These are phyloP conservation scores for Marmota monax DNA, from an alignment of 2,113 vertebrate species.

Conservation along the genomic window DNA sequence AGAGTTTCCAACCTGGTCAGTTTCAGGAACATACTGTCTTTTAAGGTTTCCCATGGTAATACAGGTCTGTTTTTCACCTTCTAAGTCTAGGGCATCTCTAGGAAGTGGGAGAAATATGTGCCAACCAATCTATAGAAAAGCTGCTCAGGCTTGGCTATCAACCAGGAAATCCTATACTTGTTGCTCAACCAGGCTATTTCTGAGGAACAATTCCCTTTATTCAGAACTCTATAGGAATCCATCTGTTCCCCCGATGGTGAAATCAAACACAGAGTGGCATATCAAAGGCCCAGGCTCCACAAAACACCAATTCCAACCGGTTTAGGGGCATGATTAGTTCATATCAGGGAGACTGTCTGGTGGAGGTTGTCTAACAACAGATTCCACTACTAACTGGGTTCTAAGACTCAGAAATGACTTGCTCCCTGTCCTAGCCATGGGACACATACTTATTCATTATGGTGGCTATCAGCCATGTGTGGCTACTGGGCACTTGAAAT, in stretches of 20 bases:
- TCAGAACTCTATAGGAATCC: conserved; percentile 68
- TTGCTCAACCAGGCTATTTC: conserved; percentile 73
- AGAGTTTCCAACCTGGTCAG: background rate
- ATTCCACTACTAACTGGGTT: background rate
- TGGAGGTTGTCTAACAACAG: background rate
- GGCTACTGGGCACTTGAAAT: background rate
- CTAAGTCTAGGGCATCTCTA: conserved; percentile 68
- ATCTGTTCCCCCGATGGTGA: conserved; percentile 67
- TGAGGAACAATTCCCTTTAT: conserved; percentile 75
- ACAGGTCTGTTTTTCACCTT: conserved; percentile 31
- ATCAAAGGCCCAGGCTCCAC: conserved; percentile 46
- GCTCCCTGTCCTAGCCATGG: background rate
- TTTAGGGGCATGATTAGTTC: background rate
- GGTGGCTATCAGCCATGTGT: background rate
- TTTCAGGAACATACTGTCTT: background rate
- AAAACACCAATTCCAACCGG: conserved; percentile 30
- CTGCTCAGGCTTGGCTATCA: conserved; percentile 58
- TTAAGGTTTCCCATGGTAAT: background rate
- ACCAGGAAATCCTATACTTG: conserved; percentile 78
- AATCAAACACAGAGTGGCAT: conserved; percentile 69
- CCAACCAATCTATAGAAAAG: conserved; percentile 75
- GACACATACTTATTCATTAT: background rate
- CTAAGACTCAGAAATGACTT: background rate
- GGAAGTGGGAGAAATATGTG: conserved; percentile 62
- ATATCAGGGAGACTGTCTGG: background rate